Conservation (phyloP, 1,140 invertebrate species). For the Zaprionus lachaisei region DNA sequence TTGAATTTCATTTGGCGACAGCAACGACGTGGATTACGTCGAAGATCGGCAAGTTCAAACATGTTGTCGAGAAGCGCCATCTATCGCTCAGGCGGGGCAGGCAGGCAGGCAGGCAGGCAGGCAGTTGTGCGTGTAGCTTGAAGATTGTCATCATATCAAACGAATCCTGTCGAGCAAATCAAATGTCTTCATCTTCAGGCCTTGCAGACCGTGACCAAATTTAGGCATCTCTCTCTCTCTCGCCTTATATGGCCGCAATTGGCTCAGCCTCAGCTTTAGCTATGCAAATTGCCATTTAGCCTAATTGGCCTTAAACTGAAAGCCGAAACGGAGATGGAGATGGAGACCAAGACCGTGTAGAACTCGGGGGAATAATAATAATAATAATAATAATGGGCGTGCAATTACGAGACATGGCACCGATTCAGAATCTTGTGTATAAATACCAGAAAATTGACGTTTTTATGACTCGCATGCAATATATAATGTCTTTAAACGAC, state of each 20-base stretch:
- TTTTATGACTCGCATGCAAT: conserved; percentile 4
- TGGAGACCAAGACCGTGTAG: conserved; percentile 6
- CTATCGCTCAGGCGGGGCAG: conserved; percentile 13
- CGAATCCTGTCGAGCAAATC: conserved; percentile 1
- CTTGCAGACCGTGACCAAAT: conserved; percentile 42
- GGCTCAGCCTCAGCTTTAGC: conserved; percentile 2
- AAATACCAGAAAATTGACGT: conserved; percentile 4
- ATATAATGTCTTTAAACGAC: not conserved
- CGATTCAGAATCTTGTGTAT: not conserved
- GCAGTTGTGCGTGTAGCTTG: conserved; percentile 6
- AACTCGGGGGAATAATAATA: conserved; percentile 13
- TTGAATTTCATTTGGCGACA: conserved; percentile 9
- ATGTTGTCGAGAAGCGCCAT: conserved; percentile 31
- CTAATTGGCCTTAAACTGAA: conserved; percentile 34
- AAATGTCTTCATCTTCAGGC: conserved; percentile 42
- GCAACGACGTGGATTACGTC: conserved; percentile 12
- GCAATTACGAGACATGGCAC: conserved; percentile 1
- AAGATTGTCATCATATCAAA: conserved; percentile 21
- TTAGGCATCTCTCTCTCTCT: conserved; percentile 3
- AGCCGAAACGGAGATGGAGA: not conserved
- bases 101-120: not conserved
- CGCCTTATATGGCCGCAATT: conserved; percentile 29
- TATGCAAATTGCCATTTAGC: conserved; percentile 34
- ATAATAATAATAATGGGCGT: not conserved
- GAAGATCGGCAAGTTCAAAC: conserved; percentile 34